These are phyloP conservation scores for Arenicola marina DNA, from an alignment of 2,888 invertebrate species.

Conservation along the genomic window DNA sequence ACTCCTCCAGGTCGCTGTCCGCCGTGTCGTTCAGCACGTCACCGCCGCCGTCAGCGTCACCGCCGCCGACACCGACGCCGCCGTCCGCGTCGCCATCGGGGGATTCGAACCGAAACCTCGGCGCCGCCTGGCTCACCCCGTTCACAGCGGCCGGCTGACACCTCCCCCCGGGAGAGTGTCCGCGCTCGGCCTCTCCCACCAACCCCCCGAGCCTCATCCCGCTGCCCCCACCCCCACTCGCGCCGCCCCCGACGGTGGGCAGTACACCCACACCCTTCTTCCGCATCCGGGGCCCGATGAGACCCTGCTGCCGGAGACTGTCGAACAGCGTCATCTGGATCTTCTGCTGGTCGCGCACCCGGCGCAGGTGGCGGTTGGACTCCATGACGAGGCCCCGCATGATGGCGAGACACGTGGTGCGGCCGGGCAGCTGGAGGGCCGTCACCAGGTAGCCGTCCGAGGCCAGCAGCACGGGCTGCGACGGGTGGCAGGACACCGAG, in stretches of 20 bases:
- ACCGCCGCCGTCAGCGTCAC: conserved; percentile 39
- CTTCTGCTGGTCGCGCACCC: conserved; percentile 12
- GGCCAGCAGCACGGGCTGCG: conserved; percentile 52
- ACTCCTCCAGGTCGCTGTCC: conserved; percentile 14
- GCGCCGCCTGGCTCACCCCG: too few relatives aligned
- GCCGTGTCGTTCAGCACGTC: conserved; percentile 40
- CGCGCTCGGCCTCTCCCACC: too few relatives aligned
- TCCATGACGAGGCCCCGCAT: conserved; percentile 44
- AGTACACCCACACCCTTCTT: background rate
- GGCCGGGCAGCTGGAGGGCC: conserved; percentile 33
- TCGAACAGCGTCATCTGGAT: background rate
- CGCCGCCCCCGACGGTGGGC: background rate
- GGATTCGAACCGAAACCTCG: too few relatives aligned
- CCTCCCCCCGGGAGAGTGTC: too few relatives aligned
- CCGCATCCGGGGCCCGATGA: background rate
- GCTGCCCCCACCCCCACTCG: too few relatives aligned
- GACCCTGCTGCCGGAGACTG: background rate
- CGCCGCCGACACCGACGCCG: too few relatives aligned
- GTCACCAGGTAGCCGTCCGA: conserved; percentile 59
- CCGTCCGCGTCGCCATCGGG: too few relatives aligned
- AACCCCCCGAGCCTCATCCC: too few relatives aligned
- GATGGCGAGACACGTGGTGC: background rate
- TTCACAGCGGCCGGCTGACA: too few relatives aligned
- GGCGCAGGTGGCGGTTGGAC: conserved; percentile 15
- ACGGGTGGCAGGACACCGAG: conserved; percentile 53